phyloP scores from a whole-genome alignment of 2,113 vertebrate genomes.

The Cyphomyrus plagiostoma region DNA sequence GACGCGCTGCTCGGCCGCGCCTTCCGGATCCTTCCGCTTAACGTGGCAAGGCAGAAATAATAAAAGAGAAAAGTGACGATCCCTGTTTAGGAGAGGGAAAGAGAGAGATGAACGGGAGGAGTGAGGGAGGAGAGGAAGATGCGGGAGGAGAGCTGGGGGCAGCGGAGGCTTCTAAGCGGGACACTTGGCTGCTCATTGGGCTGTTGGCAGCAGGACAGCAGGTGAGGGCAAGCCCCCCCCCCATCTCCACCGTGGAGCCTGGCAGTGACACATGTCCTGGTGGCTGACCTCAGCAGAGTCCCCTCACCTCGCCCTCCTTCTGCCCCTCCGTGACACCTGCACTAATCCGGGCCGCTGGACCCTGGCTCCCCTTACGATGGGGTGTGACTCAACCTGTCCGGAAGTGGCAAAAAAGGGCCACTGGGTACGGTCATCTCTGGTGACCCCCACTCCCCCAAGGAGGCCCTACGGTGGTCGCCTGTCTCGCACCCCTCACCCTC shows the following conservation, averaged over 20 bases:
- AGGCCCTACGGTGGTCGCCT: neutral
- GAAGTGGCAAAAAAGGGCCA: constrained; percentile 21
- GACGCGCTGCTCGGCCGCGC: neutral
- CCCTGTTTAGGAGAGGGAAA: neutral
- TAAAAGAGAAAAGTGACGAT: neutral
- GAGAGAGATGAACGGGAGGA: neutral
- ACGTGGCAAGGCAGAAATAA: neutral
- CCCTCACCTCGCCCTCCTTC: neutral
- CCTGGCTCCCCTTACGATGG: neutral
- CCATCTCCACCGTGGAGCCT: neutral
- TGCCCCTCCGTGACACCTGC: neutral
- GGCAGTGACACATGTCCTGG: neutral
- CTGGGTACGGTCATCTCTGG: constrained; percentile 35
- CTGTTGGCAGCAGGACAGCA: neutral
- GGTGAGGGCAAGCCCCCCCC: neutral
- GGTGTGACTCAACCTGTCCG: neutral
- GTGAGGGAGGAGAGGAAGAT: neutral
- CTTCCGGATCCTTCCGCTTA: neutral
- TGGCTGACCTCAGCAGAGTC: neutral
- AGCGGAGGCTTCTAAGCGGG: neutral
- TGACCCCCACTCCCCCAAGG: neutral
- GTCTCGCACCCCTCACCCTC: neutral
- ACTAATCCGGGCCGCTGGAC: neutral
- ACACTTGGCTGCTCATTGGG: neutral
- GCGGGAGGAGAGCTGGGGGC: neutral